phyloP scores from a whole-genome alignment of 2,888 invertebrate species.

The Liopterus haemorrhoidalis region DNA sequence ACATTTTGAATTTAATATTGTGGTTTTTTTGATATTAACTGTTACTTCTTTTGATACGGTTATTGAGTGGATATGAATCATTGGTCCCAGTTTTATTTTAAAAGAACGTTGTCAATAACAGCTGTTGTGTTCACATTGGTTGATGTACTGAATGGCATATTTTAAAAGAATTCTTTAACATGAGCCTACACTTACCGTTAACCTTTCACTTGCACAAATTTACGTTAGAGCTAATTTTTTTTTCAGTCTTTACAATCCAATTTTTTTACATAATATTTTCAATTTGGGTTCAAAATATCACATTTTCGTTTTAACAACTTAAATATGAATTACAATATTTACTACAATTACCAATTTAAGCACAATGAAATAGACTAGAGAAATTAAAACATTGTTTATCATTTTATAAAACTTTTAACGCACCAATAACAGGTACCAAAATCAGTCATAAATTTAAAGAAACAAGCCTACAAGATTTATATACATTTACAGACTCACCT shows the following conservation, averaged over 20 bases:
- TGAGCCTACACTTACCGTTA: conserved; percentile 16
- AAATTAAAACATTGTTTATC: conserved; percentile 7
- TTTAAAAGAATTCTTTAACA: conserved; percentile 41
- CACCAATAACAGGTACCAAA: conserved; percentile 15
- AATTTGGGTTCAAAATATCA: conserved; percentile 18
- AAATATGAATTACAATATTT: conserved; percentile 8
- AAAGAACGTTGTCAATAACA: conserved; percentile 28
- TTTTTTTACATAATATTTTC: conserved; percentile 36
- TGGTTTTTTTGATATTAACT: conserved; percentile 28
- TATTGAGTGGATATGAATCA: conserved; percentile 43
- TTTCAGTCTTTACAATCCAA: conserved; percentile 34
- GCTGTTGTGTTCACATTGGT: conserved; percentile 28
- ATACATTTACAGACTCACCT: too few relatives aligned
- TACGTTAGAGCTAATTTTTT: conserved; percentile 20
- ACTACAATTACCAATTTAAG: conserved; percentile 21
- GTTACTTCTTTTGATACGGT: conserved; percentile 38
- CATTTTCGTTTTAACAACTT: conserved; percentile 14
- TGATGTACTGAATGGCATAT: conserved; percentile 31
- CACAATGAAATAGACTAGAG: conserved; percentile 19
- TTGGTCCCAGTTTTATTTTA: conserved; percentile 45
- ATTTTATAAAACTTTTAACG: conserved; percentile 14
- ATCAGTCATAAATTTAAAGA: neutral
- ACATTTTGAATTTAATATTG: conserved; percentile 9
- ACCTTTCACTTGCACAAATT: too few relatives aligned
- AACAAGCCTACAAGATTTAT: neutral